A percentile compares a stretch with the other conserved stretches of the same genome.
Conservation (phyloP, 2,888 invertebrate species). For the Luperina testacea region DNA sequence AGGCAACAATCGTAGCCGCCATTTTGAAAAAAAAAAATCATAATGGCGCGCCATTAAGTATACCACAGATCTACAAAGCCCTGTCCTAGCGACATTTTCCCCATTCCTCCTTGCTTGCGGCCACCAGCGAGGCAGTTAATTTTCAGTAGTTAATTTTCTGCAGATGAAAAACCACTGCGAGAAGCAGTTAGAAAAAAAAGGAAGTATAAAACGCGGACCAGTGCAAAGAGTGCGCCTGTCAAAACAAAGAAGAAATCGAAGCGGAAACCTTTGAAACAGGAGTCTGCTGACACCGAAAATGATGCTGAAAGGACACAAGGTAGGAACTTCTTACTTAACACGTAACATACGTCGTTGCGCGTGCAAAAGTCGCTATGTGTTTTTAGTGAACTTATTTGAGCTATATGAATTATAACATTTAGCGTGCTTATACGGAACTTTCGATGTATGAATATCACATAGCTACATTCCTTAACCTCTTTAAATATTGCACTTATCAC, state of each 20-base stretch:
- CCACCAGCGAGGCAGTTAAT: background rate
- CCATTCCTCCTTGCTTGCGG: background rate
- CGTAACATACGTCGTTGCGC: background rate
- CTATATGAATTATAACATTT: too few relatives aligned
- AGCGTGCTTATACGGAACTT: too few relatives aligned
- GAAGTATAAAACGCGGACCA: conserved; percentile 10
- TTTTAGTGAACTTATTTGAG: too few relatives aligned
- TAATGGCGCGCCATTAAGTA: background rate
- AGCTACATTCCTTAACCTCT: too few relatives aligned
- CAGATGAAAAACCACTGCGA: background rate
- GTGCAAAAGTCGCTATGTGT: too few relatives aligned
- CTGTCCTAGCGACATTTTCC: background rate
- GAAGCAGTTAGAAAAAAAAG: conserved; percentile 24
- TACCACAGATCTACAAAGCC: too few relatives aligned
- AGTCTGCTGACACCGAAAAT: background rate
- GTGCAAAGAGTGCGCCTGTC: conserved; percentile 20
- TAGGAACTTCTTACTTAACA: background rate
- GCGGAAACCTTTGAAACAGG: background rate
- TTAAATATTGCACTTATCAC: too few relatives aligned
- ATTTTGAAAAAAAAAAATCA: background rate
- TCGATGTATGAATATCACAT: too few relatives aligned
- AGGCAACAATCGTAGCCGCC: too few relatives aligned
- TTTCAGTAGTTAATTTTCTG: background rate
- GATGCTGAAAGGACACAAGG: background rate
- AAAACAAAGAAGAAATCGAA: conserved; percentile 25